Evolutionary conservation across 2,888 invertebrate genomes (phyloP), one percentile per base, ranked within the genome.

Genomic region (Andrena praecox): DNA sequence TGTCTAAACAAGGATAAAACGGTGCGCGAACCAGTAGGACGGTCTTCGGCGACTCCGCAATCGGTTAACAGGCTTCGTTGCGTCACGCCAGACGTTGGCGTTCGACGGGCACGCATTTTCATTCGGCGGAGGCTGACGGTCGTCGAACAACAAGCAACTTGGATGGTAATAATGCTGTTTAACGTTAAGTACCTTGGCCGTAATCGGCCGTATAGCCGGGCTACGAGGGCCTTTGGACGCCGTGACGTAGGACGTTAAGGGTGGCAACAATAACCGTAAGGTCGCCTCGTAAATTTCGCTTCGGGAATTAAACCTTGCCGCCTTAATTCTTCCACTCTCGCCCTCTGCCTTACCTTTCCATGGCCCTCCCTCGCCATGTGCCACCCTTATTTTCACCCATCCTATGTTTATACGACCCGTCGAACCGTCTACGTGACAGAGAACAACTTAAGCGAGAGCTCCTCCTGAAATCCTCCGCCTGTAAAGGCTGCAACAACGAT

Each of bases 241-340:
- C 31, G 62, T 76, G 71, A 82, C 64, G 77, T 50, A 35, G 68
- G 72, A 80, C 70, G 76, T 79, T 75, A 54, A 85, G 77, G 80
- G 80, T 64, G 77, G 27, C 78, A 60, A 81, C 71, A 72, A 85
- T 86, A 84, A 86, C 77, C 77, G 59, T 82, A 82, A 87, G 85
- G 67, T 54, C 8, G 59, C 60, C 82, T 87, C 87, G 80, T 87
- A 87, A 87, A 87, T 81, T 85, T 72, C 75, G 35, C 78, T 85
- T 87, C 82, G 79, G 67, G 82, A 87, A 87, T 87, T 87, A 82
- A 85, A 87, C 56, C 77, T 64, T 54, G 71, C 79, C 52, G 29
- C 33, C 75, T 85, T 85, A 85, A 83, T 87, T 81, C 82, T 67
- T 64, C n/a, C 63, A 27, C 52, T 27, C 59, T 42, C 56, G 31